A percentile compares a stretch with the other conserved stretches of the same genome.
phyloP scores from a whole-genome alignment of 1,140 invertebrate species.

The Ceratina japonica region DNA sequence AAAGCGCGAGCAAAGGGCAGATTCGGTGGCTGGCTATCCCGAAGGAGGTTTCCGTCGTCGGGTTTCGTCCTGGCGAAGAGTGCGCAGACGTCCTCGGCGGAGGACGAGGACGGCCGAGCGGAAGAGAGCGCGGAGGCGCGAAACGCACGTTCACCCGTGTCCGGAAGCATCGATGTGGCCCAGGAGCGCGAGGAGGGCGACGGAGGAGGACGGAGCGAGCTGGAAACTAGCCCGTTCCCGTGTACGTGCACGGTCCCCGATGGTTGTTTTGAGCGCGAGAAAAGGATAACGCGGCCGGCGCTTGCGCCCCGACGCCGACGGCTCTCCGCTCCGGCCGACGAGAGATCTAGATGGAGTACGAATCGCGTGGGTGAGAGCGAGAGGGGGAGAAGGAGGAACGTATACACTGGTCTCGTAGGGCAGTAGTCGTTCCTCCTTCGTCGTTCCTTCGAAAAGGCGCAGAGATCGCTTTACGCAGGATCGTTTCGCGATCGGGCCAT shows the following conservation, averaged over 20 bases:
- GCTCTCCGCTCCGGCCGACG: constrained; percentile 10
- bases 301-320: constrained; percentile 2
- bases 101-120: constrained; percentile 32
- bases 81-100: constrained; percentile 53
- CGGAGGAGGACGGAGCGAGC: constrained; percentile 41
- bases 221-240: constrained; percentile 18
- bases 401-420: constrained; percentile 65
- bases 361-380: constrained; percentile 28
- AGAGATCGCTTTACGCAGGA: constrained; percentile 63
- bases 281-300: constrained; percentile 26
- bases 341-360: constrained; percentile 49
- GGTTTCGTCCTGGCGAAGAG: constrained; percentile 23
- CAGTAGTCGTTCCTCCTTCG: constrained; percentile 69
- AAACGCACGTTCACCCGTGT: constrained; percentile 44
- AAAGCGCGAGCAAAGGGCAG: constrained; percentile 9
- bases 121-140: constrained; percentile 36
- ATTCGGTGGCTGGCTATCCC: constrained; percentile 20
- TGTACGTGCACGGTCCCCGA: neutral
- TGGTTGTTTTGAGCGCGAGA: neutral
- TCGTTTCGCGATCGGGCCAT: constrained; percentile 56
- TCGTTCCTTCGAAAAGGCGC: constrained; percentile 63
- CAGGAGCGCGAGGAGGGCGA: constrained; percentile 15
- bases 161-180: constrained; percentile 60
- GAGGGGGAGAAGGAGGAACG: constrained; percentile 54
- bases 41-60: constrained; percentile 21